phyloP scores from a whole-genome alignment of 1,140 invertebrate genomes.

The Aphis gossypii region DNA sequence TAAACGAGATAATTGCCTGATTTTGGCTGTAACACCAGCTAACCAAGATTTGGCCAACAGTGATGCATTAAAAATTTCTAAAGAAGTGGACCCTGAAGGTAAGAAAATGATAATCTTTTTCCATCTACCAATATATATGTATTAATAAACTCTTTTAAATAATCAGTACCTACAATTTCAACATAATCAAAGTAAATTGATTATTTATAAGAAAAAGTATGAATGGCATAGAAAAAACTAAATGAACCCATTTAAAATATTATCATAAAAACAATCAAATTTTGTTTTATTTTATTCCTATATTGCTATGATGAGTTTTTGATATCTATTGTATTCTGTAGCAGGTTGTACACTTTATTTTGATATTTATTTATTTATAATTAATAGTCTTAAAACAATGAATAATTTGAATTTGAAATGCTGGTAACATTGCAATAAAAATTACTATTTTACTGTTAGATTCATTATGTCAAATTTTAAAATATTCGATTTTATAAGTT shows the following conservation, averaged over 20 bases:
- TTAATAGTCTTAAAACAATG: not conserved
- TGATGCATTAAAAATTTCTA: conserved; percentile 93
- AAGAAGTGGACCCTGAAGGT: conserved; percentile 95
- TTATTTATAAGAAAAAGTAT: conserved; percentile 26
- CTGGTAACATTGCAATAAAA: not conserved
- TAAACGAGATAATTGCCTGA: conserved; percentile 89
- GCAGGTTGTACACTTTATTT: not conserved
- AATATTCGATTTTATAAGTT: not conserved
- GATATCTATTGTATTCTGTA: not conserved
- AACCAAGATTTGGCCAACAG: conserved; percentile 97
- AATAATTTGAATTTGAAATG: not conserved
- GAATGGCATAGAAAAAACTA: not conserved
- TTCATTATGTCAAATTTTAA: conserved; percentile 5
- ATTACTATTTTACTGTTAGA: not conserved
- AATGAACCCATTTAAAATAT: not conserved
- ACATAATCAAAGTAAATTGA: not conserved
- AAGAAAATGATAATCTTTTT: conserved; percentile 58
- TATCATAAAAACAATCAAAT: not conserved
- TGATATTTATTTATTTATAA: not conserved
- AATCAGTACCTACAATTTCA: not conserved
- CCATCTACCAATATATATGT: not conserved
- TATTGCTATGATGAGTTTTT: not conserved
- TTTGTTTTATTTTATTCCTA: conserved; percentile 4
- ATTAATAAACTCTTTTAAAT: conserved; percentile 9
- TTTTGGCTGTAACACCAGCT: conserved; percentile 95